Evolutionary conservation across 2,797 vertebrate species (phyloP).

Genomic region (Ctenopoma kingsleyae): DNA sequence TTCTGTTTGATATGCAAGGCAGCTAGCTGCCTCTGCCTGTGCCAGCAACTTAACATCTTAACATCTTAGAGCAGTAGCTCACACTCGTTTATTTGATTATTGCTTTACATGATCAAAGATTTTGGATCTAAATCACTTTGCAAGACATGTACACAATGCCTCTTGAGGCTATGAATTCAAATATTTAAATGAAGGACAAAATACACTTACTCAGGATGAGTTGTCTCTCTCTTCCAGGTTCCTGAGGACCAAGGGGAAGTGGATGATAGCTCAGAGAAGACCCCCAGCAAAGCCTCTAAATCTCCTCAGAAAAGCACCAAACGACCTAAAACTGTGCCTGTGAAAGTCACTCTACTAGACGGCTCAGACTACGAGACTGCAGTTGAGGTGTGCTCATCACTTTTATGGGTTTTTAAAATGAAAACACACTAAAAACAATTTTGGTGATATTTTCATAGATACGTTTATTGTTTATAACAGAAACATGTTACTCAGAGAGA

Average conservation of each 20-base stretch:
- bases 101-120: slow-evolving; percentile 38
- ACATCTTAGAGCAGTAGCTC: slow-evolving; percentile 50
- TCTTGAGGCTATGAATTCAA: slow-evolving; percentile 12
- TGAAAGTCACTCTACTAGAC: slow-evolving; percentile 93
- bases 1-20: slow-evolving; percentile 75
- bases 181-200: slow-evolving; percentile 35
- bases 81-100: slow-evolving; percentile 41
- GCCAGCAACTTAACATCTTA: slow-evolving; percentile 58
- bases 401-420: neutral
- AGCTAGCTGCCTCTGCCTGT: slow-evolving; percentile 28
- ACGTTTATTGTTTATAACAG: neutral
- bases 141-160: slow-evolving; percentile 20
- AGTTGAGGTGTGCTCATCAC: slow-evolving; percentile 88
- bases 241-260: slow-evolving; percentile 90
- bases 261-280: slow-evolving; percentile 94
- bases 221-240: slow-evolving; percentile 66
- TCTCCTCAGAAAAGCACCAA: slow-evolving; percentile 95
- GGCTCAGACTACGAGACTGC: slow-evolving; percentile 92
- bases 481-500: neutral
- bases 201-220: slow-evolving; percentile 18
- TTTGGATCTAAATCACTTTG: slow-evolving; percentile 36
- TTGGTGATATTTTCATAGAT: neutral
- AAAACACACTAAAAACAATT: no score
- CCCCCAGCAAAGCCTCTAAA: slow-evolving; percentile 95
- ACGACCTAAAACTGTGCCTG: slow-evolving; percentile 91